Conservation (phyloP, 2,797 vertebrate genomes). For the Gorsachius magnificus region DNA sequence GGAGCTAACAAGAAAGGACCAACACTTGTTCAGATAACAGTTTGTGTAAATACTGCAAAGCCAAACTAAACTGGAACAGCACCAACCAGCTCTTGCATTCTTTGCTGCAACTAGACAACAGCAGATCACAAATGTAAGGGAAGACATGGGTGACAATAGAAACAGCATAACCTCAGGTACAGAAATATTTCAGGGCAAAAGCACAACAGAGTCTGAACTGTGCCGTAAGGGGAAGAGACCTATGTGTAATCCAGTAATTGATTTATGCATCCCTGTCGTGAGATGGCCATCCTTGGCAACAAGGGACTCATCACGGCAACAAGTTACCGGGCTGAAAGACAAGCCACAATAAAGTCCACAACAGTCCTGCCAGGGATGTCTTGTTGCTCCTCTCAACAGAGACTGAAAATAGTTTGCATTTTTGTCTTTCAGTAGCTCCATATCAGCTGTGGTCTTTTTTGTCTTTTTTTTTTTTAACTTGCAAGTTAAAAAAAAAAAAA, state of each 20-base stretch:
- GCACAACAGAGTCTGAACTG: background rate
- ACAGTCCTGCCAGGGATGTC: background rate
- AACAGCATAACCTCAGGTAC: background rate
- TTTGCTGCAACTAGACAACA: background rate
- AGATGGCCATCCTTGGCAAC: background rate
- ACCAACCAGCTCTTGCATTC: background rate
- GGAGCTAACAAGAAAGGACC: background rate
- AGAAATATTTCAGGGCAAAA: background rate
- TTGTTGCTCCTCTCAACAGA: background rate
- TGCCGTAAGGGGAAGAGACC: background rate
- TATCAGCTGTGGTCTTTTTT: background rate
- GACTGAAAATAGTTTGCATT: background rate
- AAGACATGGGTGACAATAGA: background rate
- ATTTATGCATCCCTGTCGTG: background rate
- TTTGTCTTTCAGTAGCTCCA: background rate
- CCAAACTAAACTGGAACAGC: background rate
- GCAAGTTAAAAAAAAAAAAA: background rate
- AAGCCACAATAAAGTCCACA: background rate
- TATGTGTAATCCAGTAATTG: background rate
- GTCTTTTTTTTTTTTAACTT: background rate
- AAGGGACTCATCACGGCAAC: background rate
- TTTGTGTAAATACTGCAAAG: background rate
- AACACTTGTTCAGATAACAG: background rate
- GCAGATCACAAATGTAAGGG: background rate
- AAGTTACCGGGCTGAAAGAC: background rate